Evolutionary conservation across 2,888 invertebrate species (phyloP), one percentile per base, ranked within the genome.

Genomic region (Amiota minor): DNA sequence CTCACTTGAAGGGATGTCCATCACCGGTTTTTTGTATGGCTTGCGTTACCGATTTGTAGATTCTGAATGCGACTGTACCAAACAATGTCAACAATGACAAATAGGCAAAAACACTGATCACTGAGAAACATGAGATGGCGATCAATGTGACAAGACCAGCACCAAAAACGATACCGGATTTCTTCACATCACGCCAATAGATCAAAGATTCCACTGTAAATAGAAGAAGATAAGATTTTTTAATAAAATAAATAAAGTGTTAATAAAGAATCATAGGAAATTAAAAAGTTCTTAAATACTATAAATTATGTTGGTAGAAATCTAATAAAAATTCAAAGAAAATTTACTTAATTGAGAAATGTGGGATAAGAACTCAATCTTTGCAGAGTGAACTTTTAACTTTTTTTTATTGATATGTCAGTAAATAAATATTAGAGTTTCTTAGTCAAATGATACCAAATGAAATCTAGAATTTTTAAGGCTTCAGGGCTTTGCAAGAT

Each of bases 1-100:
- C 94, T 94, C 88, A 98, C 97, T 98, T 97, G 95, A 98, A 98
- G 75, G 98, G 98, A 91, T 98, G 98, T 88, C 97, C 98, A 89
- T 98, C 98, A 81, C 94, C 94, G 84, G 97, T 97, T 91, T 98
- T 99, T 92, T 98, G 98, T 82, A 98, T 95, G 80, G 97, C 97
- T 89, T 97, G 96, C 90, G 98, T 93, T 88, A 98, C 94, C 90
- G 95, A 96, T 92, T 97, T 97, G 94, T 98, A 98, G 90, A 98
- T 93, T 89, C 98, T 95, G 94, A 97, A 98, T 90, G 94, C 94
- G 89, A 98, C 93, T 86, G 98, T 97, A 87, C 94, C 96, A 78
- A 93, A 92, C 82, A 99, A 94, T 85, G 93, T 92, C 85, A 96
- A 92, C 88, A 99, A 93, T 82, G 97, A 95, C 78, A 95, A 91